phyloP scores from a whole-genome alignment of 1,140 invertebrate species.

The Pantala flavescens region DNA sequence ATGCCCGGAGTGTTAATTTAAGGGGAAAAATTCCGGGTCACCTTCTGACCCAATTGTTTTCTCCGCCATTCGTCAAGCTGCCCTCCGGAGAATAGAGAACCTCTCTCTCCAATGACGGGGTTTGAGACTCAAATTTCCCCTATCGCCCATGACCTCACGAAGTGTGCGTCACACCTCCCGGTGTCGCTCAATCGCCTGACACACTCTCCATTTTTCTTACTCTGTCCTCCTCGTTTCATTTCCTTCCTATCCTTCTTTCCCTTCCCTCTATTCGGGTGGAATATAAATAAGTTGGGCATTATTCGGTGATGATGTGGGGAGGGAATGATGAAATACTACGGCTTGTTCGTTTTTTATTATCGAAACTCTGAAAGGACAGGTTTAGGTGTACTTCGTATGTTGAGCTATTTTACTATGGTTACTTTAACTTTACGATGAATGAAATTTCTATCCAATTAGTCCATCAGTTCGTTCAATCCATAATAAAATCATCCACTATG shows the following conservation, averaged over 20 bases:
- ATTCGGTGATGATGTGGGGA: no score
- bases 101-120: background rate
- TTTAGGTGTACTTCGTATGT: no score
- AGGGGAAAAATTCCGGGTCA: background rate
- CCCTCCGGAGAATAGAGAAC: background rate
- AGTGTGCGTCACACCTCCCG: background rate
- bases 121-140: background rate
- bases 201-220: background rate
- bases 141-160: background rate
- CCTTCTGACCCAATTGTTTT: background rate
- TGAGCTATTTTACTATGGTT: no score
- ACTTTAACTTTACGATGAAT: no score
- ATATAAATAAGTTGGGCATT: no score
- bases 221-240: background rate
- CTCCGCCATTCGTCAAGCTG: background rate
- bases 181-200: background rate
- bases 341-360: no score
- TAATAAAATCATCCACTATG: no score
- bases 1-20: background rate
- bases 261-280: no score
- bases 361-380: no score
- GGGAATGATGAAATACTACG: no score
- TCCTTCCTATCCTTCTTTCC: background rate
- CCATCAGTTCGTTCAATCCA: no score
- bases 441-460: no score